Conservation (phyloP, 1,140 invertebrate species). For the Drosophila fuyamai region DNA sequence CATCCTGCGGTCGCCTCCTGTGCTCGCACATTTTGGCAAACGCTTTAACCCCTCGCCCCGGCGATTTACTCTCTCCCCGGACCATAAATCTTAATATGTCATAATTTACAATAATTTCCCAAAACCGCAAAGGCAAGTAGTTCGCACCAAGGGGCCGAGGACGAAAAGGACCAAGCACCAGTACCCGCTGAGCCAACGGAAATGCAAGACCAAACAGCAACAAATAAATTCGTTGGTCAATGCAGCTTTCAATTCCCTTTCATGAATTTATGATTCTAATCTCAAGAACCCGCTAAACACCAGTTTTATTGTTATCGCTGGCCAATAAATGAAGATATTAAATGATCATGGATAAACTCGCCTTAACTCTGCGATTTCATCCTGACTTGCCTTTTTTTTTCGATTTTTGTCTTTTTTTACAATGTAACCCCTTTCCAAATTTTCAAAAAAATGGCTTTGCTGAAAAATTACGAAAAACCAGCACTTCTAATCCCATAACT, state of each 20-base stretch:
- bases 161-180: background rate
- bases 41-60: constrained; percentile 19
- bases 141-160: constrained; percentile 45
- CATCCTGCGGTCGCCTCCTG: constrained; percentile 66
- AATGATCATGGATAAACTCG: too few species aligned
- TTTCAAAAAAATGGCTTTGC: too few species aligned
- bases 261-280: background rate
- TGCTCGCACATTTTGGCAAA: constrained; percentile 46
- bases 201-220: constrained; percentile 7
- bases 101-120: constrained; percentile 78
- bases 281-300: too few species aligned
- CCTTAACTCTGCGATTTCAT: too few species aligned
- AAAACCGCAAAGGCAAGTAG: constrained; percentile 59
- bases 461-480: too few species aligned
- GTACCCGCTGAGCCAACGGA: constrained; percentile 57
- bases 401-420: too few species aligned
- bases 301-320: too few species aligned
- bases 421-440: too few species aligned
- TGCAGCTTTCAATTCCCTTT: background rate
- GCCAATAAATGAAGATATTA: too few species aligned
- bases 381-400: too few species aligned
- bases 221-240: constrained; percentile 2
- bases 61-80: constrained; percentile 8
- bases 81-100: constrained; percentile 80
- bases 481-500: too few species aligned